Evolutionary conservation across 2,113 vertebrate genomes (phyloP).

Genomic region (Poicephalus gulielmi): DNA sequence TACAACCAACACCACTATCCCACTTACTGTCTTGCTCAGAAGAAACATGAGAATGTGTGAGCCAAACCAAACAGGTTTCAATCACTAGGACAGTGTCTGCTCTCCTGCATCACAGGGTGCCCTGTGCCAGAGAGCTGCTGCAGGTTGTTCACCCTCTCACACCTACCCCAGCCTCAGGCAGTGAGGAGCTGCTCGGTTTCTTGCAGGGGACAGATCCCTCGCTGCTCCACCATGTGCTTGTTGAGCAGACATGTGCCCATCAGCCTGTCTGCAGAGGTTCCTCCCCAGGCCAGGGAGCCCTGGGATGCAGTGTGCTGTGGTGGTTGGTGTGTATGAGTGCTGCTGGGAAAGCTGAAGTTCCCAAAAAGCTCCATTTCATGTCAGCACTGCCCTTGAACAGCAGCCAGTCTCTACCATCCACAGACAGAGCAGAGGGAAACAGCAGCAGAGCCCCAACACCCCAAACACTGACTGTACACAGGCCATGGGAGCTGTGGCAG

Average conservation of each 20-base stretch:
- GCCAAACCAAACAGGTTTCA: background rate
- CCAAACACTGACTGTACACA: too few relatives aligned
- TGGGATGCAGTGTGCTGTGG: background rate
- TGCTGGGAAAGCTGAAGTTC: background rate
- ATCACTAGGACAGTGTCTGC: background rate
- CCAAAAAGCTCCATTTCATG: background rate
- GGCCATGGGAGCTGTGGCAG: background rate
- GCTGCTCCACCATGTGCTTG: fast-evolving
- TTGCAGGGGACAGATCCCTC: background rate
- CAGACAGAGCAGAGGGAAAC: background rate
- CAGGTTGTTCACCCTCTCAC: background rate
- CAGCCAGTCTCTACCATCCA: background rate
- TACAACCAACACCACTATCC: fast-evolving
- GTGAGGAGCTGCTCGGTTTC: background rate
- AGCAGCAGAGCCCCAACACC: background rate
- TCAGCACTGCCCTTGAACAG: background rate
- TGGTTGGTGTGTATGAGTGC: fast-evolving
- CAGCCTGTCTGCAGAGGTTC: background rate
- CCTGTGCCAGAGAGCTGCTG: background rate
- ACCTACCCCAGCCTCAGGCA: background rate
- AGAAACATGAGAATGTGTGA: fast-evolving
- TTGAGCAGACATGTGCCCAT: fast-evolving
- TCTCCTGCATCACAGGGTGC: background rate
- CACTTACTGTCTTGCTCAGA: background rate
- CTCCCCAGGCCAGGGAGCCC: background rate